A percentile compares a stretch with the other conserved stretches of the same genome.
Conservation (phyloP, 2,113 vertebrate genomes). For the Podocnemis expansa region DNA sequence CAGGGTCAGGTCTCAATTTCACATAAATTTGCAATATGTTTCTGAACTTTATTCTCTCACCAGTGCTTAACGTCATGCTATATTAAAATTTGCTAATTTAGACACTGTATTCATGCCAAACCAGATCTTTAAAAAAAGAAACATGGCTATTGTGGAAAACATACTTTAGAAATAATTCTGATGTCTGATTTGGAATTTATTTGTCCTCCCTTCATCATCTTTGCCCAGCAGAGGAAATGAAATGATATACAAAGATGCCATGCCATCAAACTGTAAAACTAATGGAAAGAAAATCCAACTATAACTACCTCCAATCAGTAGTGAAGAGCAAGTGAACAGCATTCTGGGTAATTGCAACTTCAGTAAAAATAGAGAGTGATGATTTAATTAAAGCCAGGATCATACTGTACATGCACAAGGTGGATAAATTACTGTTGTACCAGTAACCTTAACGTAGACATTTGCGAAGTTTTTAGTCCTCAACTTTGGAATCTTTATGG, state of each 20-base stretch:
- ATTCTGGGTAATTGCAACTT: background rate
- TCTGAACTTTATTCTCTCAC: too few species aligned
- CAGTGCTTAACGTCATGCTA: too few species aligned
- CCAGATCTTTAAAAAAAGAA: background rate
- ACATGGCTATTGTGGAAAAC: background rate
- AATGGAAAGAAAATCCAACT: background rate
- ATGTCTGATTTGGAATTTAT: background rate
- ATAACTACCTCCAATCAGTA: background rate
- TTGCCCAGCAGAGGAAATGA: background rate
- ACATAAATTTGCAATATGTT: too few species aligned
- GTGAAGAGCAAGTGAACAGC: background rate
- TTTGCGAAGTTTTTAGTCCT: background rate
- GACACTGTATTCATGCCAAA: background rate
- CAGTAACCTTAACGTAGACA: background rate
- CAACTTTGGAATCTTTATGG: accelerated
- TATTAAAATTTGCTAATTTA: background rate
- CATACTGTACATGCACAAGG: background rate
- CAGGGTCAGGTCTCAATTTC: too few species aligned
- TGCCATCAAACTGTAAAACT: background rate
- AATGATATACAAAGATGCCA: background rate
- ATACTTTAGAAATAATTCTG: background rate
- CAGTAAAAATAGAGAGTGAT: background rate
- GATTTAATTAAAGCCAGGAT: background rate
- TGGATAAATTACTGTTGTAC: background rate
- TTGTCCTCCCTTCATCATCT: background rate